Evolutionary conservation across 2,113 vertebrate genomes (phyloP).

Genomic region (Elanus axillaris): DNA sequence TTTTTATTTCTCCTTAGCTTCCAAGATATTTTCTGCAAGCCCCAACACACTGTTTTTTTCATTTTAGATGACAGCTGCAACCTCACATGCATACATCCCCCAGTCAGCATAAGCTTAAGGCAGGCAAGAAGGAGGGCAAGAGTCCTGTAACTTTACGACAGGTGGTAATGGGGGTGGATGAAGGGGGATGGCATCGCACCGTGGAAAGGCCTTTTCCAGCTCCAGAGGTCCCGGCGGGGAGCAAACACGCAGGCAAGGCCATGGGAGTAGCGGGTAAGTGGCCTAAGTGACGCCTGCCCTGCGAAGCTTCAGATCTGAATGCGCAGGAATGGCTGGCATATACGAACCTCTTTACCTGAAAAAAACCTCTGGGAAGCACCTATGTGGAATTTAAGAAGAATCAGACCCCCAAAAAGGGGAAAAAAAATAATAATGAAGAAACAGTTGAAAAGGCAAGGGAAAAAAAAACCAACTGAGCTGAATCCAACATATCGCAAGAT

Average conservation of each 20-base stretch:
- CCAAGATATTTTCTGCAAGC: not conserved
- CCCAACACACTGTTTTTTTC: not conserved
- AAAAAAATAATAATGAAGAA: not conserved
- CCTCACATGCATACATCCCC: not conserved
- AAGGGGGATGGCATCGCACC: not conserved
- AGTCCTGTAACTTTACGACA: not conserved
- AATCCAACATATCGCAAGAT: not conserved
- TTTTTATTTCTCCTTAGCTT: not conserved
- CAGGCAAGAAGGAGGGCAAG: not conserved
- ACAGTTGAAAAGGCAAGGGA: not conserved
- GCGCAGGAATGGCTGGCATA: not conserved
- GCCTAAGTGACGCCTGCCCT: not conserved
- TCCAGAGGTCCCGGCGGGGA: not conserved
- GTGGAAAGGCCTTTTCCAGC: not conserved
- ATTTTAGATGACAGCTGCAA: not conserved
- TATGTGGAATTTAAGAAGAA: not conserved
- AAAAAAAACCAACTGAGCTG: not conserved
- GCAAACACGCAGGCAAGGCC: rapidly evolving
- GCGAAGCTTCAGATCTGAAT: not conserved
- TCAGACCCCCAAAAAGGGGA: not conserved
- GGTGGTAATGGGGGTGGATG: not conserved
- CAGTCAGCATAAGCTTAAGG: not conserved
- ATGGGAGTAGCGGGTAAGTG: not conserved
- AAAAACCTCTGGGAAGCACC: not conserved
- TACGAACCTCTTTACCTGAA: not conserved